Evolutionary conservation across 2,797 vertebrate genomes (phyloP), one percentile per base, ranked within the genome.

Genomic region (Cyprinella venusta): DNA sequence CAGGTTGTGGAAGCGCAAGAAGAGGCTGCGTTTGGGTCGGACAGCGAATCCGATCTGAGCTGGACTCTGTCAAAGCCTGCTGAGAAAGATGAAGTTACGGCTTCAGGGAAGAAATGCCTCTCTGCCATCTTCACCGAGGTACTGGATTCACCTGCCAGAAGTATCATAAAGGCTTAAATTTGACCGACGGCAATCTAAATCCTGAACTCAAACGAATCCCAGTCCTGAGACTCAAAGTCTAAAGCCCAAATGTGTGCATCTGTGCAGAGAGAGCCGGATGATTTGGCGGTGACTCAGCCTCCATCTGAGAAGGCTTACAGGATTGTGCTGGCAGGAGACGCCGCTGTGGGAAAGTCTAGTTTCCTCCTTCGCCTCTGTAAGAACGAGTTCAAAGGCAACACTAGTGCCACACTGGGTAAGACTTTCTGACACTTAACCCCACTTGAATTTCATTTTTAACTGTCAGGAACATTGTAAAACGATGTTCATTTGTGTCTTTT

Each of bases 261-360:
- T 87, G 72, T 85, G 82, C 89, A 98, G 96, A 89, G 68, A 84
- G 94, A 91, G 61, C 88, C 89, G 63, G 82, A 84, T 3, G 93
- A 91, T 56, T 76, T 78, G 9, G 63, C 64, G 68, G 84, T 45
- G 64, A 95, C 90, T 86, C 88, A 85, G 1, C 64, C 74, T 61
- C 91, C 87, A 83, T 96, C 96, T 16, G 96, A 97, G 84, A 98
- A 97, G 82, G 93, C 96, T 54, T 98, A 96, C 91, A 97, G 97
- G 93, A 96, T 99, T 3, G 97, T 99, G 76, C 92, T 99, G 86
- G 97, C 97, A 2, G 97, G 97, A 79, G 97, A 99, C 0, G 97
- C 97, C 38, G 97, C 97, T 0, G 98, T 99, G 86, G 98, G 98
- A 68, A 99, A 99, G 90, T 98, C 97, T 82, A 98, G 98, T 91